These are phyloP conservation scores for Hesperia comma DNA, from an alignment of 2,888 invertebrate species.

Conservation along the genomic window DNA sequence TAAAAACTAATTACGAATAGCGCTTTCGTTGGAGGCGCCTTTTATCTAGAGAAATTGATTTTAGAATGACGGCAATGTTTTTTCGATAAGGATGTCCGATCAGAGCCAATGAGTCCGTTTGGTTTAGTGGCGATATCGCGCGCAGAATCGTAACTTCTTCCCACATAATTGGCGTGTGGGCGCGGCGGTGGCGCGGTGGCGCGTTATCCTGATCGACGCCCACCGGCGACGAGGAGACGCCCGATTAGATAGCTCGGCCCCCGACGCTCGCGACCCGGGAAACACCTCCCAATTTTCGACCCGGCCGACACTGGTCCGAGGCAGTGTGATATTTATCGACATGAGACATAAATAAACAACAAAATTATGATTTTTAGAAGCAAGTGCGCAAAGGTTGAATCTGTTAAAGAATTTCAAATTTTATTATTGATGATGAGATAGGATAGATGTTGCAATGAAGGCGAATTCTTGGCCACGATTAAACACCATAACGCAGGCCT, in stretches of 20 bases:
- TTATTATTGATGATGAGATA: too few species aligned
- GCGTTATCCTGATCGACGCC: constrained; percentile 79
- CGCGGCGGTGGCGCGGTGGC: constrained; percentile 71
- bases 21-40: constrained; percentile 50
- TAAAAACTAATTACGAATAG: constrained; percentile 31
- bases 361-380: too few species aligned
- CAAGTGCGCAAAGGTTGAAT: too few species aligned
- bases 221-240: constrained; percentile 76
- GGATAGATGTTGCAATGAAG: too few species aligned
- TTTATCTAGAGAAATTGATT: constrained; percentile 67
- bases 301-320: constrained; percentile 37
- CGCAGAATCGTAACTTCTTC: constrained; percentile 79
- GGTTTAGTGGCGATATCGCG: constrained; percentile 71
- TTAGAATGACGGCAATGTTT: constrained; percentile 69
- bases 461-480: too few species aligned
- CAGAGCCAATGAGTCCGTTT: constrained; percentile 66
- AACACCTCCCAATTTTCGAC: constrained; percentile 53
- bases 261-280: constrained; percentile 68
- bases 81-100: constrained; percentile 59
- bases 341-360: too few species aligned
- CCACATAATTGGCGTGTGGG: constrained; percentile 83
- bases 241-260: constrained; percentile 75
- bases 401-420: too few species aligned
- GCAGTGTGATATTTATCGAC: too few species aligned
- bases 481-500: too few species aligned